phyloP scores from a whole-genome alignment of 2,797 vertebrate genomes.

The Chaetophractus vellerosus region DNA sequence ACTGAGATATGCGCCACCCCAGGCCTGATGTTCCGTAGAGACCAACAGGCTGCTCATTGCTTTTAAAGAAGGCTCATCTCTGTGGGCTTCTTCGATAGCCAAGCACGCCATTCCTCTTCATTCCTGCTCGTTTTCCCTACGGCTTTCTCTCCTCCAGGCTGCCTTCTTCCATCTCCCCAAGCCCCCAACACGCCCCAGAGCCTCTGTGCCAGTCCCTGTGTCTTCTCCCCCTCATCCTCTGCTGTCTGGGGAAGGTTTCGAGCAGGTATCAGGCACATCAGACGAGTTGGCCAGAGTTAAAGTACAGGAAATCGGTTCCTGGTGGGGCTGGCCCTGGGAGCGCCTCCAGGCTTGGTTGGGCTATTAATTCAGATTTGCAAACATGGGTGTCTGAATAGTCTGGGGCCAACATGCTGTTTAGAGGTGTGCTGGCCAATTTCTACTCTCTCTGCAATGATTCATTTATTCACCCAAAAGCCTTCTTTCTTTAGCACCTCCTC shows the following conservation, averaged over 20 bases:
- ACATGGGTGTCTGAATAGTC: neutral
- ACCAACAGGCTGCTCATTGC: neutral
- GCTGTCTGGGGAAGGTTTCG: neutral
- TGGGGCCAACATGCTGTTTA: neutral
- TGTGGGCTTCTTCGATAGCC: neutral
- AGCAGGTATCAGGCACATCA: neutral
- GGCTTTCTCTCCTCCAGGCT: neutral
- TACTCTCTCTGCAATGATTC: too few species aligned
- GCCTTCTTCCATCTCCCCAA: neutral
- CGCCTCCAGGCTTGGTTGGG: neutral
- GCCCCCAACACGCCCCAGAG: neutral
- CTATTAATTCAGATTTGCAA: neutral
- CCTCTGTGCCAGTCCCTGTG: neutral
- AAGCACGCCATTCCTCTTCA: neutral
- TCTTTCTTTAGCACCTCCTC: neutral
- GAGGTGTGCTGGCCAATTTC: neutral
- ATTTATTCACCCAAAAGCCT: neutral
- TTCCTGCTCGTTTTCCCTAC: neutral
- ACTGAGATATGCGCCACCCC: neutral
- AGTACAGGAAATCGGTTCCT: neutral
- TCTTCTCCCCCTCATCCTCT: neutral
- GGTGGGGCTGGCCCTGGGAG: fast-evolving
- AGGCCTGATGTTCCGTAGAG: neutral
- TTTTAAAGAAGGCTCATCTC: neutral
- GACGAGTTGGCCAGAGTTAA: neutral